These are phyloP conservation scores for Drosophila tristis DNA, from an alignment of 1,140 invertebrate species.

Conservation along the genomic window DNA sequence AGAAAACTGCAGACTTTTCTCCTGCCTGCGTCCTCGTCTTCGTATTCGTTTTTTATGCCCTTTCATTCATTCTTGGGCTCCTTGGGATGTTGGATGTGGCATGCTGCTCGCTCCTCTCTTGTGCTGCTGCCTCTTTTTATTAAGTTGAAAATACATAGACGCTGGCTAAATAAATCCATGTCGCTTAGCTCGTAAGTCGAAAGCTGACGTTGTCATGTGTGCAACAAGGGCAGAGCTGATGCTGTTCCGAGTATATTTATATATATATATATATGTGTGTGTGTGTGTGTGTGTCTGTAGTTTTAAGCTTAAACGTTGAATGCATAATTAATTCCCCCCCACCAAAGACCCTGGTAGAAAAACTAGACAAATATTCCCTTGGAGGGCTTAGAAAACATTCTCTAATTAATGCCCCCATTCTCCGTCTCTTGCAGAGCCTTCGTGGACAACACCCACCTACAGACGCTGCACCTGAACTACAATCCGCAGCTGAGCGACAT, in stretches of 20 bases:
- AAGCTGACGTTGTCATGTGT: constrained; percentile 59
- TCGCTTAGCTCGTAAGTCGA: constrained; percentile 58
- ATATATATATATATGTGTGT: not conserved
- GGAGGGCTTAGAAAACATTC: not conserved
- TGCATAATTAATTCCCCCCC: constrained; percentile 67
- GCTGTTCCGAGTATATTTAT: not conserved
- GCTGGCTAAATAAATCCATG: constrained; percentile 80
- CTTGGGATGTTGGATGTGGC: too few species aligned
- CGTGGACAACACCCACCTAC: constrained; percentile 92
- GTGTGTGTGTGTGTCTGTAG: constrained; percentile 44
- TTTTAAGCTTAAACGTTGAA: constrained; percentile 70
- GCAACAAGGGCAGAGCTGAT: constrained; percentile 14
- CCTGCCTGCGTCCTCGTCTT: not conserved
- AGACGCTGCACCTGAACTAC: constrained; percentile 90
- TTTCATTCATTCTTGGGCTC: constrained; percentile 23
- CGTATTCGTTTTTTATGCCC: constrained; percentile 7
- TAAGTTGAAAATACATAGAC: constrained; percentile 72
- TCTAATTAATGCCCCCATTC: not conserved
- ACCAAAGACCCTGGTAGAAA: too few species aligned
- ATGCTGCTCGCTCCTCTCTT: not conserved
- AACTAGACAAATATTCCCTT: not conserved
- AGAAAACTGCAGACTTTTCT: constrained; percentile 36
- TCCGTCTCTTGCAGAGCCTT: constrained; percentile 86
- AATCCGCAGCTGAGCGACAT: constrained; percentile 89
- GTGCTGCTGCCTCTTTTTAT: constrained; percentile 39